Evolutionary conservation across 2,113 vertebrate species (phyloP), one percentile per base, ranked within the genome.

Genomic region (Meriones unguiculatus): DNA sequence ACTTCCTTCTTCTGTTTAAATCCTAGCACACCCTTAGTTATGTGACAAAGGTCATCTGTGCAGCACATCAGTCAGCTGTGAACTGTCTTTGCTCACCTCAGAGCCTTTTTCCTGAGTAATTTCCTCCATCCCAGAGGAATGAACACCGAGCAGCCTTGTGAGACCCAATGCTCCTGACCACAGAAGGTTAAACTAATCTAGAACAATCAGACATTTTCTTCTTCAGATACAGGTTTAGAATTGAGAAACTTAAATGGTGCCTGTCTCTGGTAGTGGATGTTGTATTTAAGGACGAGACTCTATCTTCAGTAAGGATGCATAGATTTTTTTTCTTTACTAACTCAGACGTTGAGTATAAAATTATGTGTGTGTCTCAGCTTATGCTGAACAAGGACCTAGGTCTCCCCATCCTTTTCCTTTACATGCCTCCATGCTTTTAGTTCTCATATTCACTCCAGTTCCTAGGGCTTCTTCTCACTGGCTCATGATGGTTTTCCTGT

Each of bases 241-340:
- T 30, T 41, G 38, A 81, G 32, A 59, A 89, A 84, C 24, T 35
- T 41, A 88, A 84, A 38, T 69, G 8, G 70, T 38, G 32, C 30
- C 46, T 85, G 17, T 75, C 4, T 17, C 69, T 76, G 62, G 32
- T 50, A 76, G 20, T 82, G 67, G n/a, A 52, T 64, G 57, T 88
- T 10, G 15, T 87, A 28, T 90, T 90, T 69, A 76, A 88, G 81
- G 69, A 32, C 32, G 30, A 92, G 12, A 2, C 24, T 41, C 24
- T 50, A 6, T 78, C 5, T 77, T 80, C 75, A 57, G 22, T 4
- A 52, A 41, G 13, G 28, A 88, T 67, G 46, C 24, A 59, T 84
- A 70, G 11, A 24, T 54, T 75, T 85, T 64, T 75, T 85, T 77
- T 57, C 46, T 93, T 94, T 52, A 24, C 54, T 95, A 77, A 84